Evolutionary conservation across 2,888 invertebrate genomes (phyloP), one percentile per base, ranked within the genome.

Genomic region (Microchrysa polita): DNA sequence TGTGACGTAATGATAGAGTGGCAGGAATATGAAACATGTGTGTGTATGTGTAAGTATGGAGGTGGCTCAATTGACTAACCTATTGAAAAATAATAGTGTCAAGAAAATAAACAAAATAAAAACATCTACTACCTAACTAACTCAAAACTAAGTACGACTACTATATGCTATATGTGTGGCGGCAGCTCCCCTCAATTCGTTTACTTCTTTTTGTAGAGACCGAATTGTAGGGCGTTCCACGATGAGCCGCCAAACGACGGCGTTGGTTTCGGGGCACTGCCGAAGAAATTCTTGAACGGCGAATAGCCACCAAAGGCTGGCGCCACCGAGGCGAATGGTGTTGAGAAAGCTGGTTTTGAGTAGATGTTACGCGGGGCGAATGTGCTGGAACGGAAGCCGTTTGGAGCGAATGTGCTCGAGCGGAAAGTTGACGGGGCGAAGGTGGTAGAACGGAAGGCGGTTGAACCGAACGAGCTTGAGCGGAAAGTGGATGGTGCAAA

Each of bases 211-310:
- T 69, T 69, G 57, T 55, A 69, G 57, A 67, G 52, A 12, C 67
- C 67, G 18, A 69, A 69, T n/a, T 18, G 57, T 20, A 69, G 69
- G 12, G 69, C 53, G 22, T 69, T 69, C 69, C 69, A 69, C 20
- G 55, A 34, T 57, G 69, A 52, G 12, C 52, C 86, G 85, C 83
- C 82, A 86, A 7, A 34, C 27, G 76, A 80, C 73, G 77, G 75
- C 27, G 76, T 80, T 73, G 77, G 75, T 77, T 72, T 75, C 77
- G 55, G 77, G 74, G 84, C 76, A 80, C 87, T 87, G 82, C 83
- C 83, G 79, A 88, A 88, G 80, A 87, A 87, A 81, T 87, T 87
- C 82, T 86, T 88, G 83, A 84, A 85, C n/a, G n/a, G n/a, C 79
- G 87, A 87, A 78, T 86, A 87, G 81, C 87, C 86, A 81, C 85